These are phyloP conservation scores for Megastigmus dorsalis DNA, from an alignment of 2,888 invertebrate genomes.

Conservation along the genomic window DNA sequence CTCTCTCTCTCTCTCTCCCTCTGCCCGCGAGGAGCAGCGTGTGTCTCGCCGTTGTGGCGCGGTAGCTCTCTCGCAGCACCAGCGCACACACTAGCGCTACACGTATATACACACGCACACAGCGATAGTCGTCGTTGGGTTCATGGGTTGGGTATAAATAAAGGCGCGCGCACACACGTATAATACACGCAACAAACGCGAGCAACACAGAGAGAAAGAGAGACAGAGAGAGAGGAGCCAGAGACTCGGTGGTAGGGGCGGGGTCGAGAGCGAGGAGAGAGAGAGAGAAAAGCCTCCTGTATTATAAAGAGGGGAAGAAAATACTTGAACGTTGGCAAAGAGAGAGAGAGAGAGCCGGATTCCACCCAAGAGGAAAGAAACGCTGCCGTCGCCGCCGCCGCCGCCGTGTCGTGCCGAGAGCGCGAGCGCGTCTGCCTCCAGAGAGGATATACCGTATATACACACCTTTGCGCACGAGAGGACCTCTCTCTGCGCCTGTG, in stretches of 20 bases:
- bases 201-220: background rate
- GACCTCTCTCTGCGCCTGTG: slow-evolving; percentile 26
- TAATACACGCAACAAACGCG: slow-evolving; percentile 8
- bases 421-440: slow-evolving; percentile 48
- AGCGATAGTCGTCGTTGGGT: too few relatives aligned
- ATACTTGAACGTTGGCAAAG: slow-evolving; percentile 44
- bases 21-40: too few relatives aligned
- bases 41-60: too few relatives aligned
- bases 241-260: background rate
- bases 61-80: too few relatives aligned
- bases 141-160: slow-evolving; percentile 55
- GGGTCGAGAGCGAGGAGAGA: slow-evolving; percentile 9
- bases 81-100: too few relatives aligned
- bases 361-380: slow-evolving; percentile 54
- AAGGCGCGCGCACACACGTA: slow-evolving; percentile 42
- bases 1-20: background rate
- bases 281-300: slow-evolving; percentile 38
- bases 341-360: slow-evolving; percentile 43
- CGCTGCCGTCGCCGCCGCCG: slow-evolving; percentile 42
- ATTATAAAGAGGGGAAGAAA: slow-evolving; percentile 50
- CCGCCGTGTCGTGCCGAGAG: slow-evolving; percentile 41
- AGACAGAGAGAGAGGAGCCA: slow-evolving; percentile 1
- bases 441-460: slow-evolving; percentile 42
- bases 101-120: too few relatives aligned
- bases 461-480: slow-evolving; percentile 24